Evolutionary conservation across 2,888 invertebrate species (phyloP).

Genomic region (Caenorhabditis drosophilae): DNA sequence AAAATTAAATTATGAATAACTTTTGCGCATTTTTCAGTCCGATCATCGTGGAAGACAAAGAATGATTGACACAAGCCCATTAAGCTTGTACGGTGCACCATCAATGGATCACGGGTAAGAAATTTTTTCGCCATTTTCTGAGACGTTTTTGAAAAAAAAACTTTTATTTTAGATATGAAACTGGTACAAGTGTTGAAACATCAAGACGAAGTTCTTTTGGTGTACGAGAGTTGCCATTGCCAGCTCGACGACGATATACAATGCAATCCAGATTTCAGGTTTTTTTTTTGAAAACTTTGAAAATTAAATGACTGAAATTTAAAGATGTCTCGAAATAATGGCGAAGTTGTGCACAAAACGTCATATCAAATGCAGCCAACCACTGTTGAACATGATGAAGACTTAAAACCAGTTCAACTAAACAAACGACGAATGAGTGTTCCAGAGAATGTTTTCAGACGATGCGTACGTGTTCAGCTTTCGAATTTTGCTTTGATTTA

Average conservation of each 20-base stretch:
- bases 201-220: conserved; percentile 46
- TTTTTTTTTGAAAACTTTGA: too few species aligned
- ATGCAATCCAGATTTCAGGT: conserved; percentile 7
- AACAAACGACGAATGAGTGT: conserved; percentile 54
- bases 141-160: not conserved
- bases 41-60: conserved; percentile 1
- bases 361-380: conserved; percentile 23
- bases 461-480: conserved; percentile 47
- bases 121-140: not conserved
- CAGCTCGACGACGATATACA: conserved; percentile 14
- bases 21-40: not conserved
- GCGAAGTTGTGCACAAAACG: conserved; percentile 12
- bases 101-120: conserved; percentile 44
- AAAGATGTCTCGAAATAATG: not conserved
- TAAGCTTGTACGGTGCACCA: conserved; percentile 36
- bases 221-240: conserved; percentile 30
- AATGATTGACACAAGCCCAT: conserved; percentile 43
- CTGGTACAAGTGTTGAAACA: conserved; percentile 35
- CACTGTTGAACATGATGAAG: conserved; percentile 40
- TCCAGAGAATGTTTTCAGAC: conserved; percentile 60
- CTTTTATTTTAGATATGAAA: conserved; percentile 28
- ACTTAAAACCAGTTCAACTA: conserved; percentile 31
- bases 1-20: too few species aligned
- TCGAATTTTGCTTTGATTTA: not conserved
- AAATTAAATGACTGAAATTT: too few species aligned